phyloP scores from a whole-genome alignment of 2,888 invertebrate species.

The Adineta ricciae region DNA sequence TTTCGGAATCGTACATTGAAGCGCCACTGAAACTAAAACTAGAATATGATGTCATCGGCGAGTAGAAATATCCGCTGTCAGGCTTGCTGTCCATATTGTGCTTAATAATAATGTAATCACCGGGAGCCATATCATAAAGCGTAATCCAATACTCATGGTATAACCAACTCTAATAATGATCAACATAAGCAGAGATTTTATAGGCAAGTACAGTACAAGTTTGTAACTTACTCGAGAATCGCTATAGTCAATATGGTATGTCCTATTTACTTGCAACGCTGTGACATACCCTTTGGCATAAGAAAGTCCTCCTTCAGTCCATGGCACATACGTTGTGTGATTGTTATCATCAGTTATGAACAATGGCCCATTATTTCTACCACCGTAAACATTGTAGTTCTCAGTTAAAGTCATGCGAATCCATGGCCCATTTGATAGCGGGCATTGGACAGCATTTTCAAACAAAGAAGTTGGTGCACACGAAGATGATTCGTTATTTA shows the following conservation, averaged over 20 bases:
- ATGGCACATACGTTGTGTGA: too few relatives aligned
- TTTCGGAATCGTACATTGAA: constrained; percentile 39
- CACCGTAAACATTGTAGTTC: constrained; percentile 35
- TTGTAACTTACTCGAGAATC: too few relatives aligned
- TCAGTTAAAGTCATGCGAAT: constrained; percentile 41
- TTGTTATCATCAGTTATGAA: too few relatives aligned
- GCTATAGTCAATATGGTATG: too few relatives aligned
- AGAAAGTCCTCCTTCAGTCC: too few relatives aligned
- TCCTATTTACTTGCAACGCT: too few relatives aligned
- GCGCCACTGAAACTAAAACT: constrained; percentile 37
- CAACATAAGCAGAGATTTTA: too few relatives aligned
- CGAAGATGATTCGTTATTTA: constrained; percentile 36
- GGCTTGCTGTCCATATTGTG: constrained; percentile 39
- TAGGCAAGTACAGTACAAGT: too few relatives aligned
- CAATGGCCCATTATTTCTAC: too few relatives aligned
- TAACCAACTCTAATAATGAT: too few relatives aligned
- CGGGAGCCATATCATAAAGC: constrained; percentile 23
- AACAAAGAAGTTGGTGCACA: constrained; percentile 34
- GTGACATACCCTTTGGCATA: too few relatives aligned
- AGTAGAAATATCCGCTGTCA: constrained; percentile 39
- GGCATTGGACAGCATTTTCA: constrained; percentile 24
- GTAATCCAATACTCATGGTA: too few relatives aligned
- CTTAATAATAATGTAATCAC: constrained; percentile 39
- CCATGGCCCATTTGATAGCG: constrained; percentile 38
- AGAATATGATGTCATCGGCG: neutral